phyloP scores from a whole-genome alignment of 2,797 vertebrate genomes.

The Myoxocephalus aenaeus region DNA sequence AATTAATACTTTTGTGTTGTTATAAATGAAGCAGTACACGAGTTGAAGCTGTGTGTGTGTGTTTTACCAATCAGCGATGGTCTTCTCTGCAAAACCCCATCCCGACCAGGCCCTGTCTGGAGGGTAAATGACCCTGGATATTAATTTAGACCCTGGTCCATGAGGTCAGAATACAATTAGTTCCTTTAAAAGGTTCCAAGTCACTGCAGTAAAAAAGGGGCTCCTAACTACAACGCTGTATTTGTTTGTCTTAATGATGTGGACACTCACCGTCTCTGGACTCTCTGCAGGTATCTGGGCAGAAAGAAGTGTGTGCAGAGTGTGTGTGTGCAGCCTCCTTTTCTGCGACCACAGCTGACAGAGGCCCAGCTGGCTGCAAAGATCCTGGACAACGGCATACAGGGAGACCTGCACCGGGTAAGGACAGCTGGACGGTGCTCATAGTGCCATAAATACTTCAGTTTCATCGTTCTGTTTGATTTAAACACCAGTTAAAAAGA shows the following conservation, averaged over 20 bases:
- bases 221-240: neutral
- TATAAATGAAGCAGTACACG: neutral
- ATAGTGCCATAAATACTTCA: neutral
- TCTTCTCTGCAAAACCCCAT: neutral
- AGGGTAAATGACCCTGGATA: neutral
- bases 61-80: neutral
- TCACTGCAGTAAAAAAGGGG: no score
- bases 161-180: neutral
- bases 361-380: conserved; percentile 93
- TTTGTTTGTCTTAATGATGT: neutral
- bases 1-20: neutral
- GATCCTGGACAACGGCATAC: conserved; percentile 96
- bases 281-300: conserved; percentile 89
- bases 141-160: neutral
- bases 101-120: neutral
- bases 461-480: neutral
- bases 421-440: neutral
- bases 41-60: neutral
- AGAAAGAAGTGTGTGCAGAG: conserved; percentile 88
- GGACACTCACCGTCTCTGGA: neutral
- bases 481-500: neutral
- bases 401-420: conserved; percentile 91
- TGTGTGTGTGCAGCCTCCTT: conserved; percentile 91
- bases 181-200: neutral
- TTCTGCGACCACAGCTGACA: conserved; percentile 89